Evolutionary conservation across 2,888 invertebrate species (phyloP).

Genomic region (Heliconius sara): DNA sequence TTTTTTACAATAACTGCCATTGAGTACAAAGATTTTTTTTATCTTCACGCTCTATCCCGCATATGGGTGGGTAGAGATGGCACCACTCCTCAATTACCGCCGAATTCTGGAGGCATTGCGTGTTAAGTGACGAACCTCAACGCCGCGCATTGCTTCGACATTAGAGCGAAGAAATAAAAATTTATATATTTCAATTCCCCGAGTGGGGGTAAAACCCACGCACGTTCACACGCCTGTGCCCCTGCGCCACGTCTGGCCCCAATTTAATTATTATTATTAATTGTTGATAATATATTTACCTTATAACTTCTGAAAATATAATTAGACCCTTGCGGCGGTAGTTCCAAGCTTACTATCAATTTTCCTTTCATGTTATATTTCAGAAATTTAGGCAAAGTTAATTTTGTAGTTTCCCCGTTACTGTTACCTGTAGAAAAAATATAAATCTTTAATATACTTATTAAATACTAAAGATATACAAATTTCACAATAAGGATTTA

Average conservation of each 20-base stretch:
- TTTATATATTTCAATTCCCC: no score
- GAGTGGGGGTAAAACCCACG: background rate
- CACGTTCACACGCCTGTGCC: background rate
- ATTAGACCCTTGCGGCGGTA: slow-evolving; percentile 81
- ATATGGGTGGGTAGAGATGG: background rate
- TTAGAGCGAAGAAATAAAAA: no score
- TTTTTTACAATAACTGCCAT: no score
- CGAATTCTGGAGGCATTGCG: background rate
- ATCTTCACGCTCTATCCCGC: background rate
- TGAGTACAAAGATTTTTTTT: background rate
- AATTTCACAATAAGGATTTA: no score
- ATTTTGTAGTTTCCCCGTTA: slow-evolving; percentile 49
- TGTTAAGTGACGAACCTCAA: background rate
- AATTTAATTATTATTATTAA: background rate
- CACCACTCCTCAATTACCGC: no score
- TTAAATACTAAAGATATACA: no score
- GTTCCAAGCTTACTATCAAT: slow-evolving; percentile 84
- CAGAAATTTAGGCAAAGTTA: slow-evolving; percentile 81
- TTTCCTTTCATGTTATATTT: slow-evolving; percentile 85
- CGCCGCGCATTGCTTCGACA: no score
- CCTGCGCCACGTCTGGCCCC: background rate
- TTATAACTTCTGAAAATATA: slow-evolving; percentile 87
- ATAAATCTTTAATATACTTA: no score
- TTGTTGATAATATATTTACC: slow-evolving; percentile 64
- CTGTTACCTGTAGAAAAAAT: slow-evolving; percentile 56